phyloP scores from a whole-genome alignment of 2,888 invertebrate genomes.

The Ennomos quercinarius region DNA sequence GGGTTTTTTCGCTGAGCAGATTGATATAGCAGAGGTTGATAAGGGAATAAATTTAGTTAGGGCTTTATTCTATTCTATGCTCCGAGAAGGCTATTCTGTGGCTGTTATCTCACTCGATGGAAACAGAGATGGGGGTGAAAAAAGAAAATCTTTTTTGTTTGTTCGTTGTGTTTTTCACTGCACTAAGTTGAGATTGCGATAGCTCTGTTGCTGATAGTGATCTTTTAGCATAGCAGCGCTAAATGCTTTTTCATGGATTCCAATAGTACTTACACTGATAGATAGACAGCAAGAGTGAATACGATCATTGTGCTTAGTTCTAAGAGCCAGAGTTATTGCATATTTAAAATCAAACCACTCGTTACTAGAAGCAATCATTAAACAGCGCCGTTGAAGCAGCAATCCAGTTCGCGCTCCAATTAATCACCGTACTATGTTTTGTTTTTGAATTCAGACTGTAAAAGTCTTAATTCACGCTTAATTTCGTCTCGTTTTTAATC shows the following conservation, averaged over 20 bases:
- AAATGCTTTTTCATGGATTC: too few species aligned
- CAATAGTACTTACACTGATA: too few species aligned
- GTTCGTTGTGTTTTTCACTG: not conserved
- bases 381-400: slow-evolving; percentile 11
- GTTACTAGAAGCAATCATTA: slow-evolving; percentile 17
- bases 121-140: slow-evolving; percentile 11
- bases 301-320: not conserved
- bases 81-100: slow-evolving; percentile 1
- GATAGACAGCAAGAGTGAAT: too few species aligned
- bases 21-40: slow-evolving; percentile 24
- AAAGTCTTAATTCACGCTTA: slow-evolving; percentile 65
- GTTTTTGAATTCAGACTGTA: slow-evolving; percentile 53
- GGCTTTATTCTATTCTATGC: slow-evolving; percentile 23
- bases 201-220: too few species aligned
- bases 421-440: slow-evolving; percentile 51
- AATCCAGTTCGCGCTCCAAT: slow-evolving; percentile 30
- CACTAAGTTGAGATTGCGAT: too few species aligned
- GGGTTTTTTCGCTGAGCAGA: slow-evolving; percentile 27
- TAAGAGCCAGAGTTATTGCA: not conserved
- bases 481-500: slow-evolving; percentile 70
- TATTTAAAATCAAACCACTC: slow-evolving; percentile 4
- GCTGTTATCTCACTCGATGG: slow-evolving; percentile 15
- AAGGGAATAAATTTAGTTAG: slow-evolving; percentile 16
- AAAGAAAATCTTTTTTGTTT: not conserved
- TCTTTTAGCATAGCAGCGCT: too few species aligned